phyloP scores from a whole-genome alignment of 2,888 invertebrate genomes.

The Latrodectus elegans region DNA sequence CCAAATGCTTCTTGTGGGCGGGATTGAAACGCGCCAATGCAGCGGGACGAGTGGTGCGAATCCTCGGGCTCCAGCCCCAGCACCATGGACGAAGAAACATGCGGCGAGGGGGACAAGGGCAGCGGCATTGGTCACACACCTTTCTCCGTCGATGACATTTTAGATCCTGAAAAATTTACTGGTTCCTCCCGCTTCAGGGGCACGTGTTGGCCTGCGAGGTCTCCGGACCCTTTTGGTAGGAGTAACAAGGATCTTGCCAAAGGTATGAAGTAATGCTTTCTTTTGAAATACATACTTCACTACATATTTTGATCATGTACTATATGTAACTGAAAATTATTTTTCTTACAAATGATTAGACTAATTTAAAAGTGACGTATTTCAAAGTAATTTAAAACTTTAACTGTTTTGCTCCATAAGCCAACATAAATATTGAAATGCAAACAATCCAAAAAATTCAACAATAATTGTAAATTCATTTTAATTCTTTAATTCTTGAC shows the following conservation, averaged over 20 bases:
- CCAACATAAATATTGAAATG: too few relatives aligned
- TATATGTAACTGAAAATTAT: too few relatives aligned
- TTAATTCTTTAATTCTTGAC: too few relatives aligned
- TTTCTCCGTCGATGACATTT: slow-evolving; percentile 72
- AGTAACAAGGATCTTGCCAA: slow-evolving; percentile 49
- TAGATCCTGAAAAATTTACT: slow-evolving; percentile 72
- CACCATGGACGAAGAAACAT: slow-evolving; percentile 57
- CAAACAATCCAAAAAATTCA: too few relatives aligned
- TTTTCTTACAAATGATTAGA: too few relatives aligned
- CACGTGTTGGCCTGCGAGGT: slow-evolving; percentile 55
- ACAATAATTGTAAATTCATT: too few relatives aligned
- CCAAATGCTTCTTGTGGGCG: slow-evolving; percentile 50
- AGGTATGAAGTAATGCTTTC: slow-evolving; percentile 16
- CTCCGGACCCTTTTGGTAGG: slow-evolving; percentile 49
- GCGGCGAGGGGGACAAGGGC: slow-evolving; percentile 61
- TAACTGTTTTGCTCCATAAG: too few relatives aligned
- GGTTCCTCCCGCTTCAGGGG: slow-evolving; percentile 63
- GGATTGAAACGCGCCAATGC: slow-evolving; percentile 59
- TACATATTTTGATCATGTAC: too few relatives aligned
- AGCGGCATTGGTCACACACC: slow-evolving; percentile 70
- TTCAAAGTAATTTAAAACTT: too few relatives aligned
- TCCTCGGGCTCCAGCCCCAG: slow-evolving; percentile 65
- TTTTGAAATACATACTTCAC: too few relatives aligned
- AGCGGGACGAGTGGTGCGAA: slow-evolving; percentile 66
- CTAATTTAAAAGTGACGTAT: too few relatives aligned